Evolutionary conservation across 2,113 vertebrate genomes (phyloP).

Genomic region (Plotosus lineatus): DNA sequence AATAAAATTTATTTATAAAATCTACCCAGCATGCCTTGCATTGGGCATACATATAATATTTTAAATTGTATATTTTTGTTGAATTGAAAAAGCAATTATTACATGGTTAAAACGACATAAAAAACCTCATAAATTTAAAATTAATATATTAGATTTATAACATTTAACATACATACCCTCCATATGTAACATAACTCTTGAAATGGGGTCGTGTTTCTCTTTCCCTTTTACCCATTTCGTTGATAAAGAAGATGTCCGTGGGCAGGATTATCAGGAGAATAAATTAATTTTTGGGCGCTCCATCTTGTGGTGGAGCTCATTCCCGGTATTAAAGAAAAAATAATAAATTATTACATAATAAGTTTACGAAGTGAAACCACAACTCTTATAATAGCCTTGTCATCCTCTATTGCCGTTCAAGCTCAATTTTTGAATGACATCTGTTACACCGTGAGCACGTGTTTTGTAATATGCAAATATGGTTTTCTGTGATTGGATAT

Average conservation of each 20-base stretch:
- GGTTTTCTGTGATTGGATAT: too few relatives aligned
- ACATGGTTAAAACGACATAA: too few relatives aligned
- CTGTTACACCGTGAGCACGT: too few relatives aligned
- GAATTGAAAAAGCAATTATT: neutral
- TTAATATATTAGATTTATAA: too few relatives aligned
- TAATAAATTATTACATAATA: too few relatives aligned
- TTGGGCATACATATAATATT: neutral
- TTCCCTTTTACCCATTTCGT: too few relatives aligned
- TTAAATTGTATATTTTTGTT: neutral
- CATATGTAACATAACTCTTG: neutral
- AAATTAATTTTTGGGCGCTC: neutral
- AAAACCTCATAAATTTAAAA: too few relatives aligned
- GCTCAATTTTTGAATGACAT: too few relatives aligned
- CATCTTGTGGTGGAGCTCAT: neutral
- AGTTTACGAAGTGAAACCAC: too few relatives aligned
- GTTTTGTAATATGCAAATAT: too few relatives aligned
- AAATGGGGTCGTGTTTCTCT: neutral
- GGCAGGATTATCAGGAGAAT: slow-evolving; percentile 2
- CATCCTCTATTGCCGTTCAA: too few relatives aligned
- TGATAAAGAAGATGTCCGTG: slow-evolving; percentile 33
- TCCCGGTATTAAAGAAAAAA: neutral
- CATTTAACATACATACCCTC: neutral
- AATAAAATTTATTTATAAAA: neutral
- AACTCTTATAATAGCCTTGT: too few relatives aligned
- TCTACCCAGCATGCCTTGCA: neutral